A percentile compares a stretch with the other conserved stretches of the same genome.
phyloP scores from a whole-genome alignment of 2,888 invertebrate genomes.

The Melinaea marsaeus region DNA sequence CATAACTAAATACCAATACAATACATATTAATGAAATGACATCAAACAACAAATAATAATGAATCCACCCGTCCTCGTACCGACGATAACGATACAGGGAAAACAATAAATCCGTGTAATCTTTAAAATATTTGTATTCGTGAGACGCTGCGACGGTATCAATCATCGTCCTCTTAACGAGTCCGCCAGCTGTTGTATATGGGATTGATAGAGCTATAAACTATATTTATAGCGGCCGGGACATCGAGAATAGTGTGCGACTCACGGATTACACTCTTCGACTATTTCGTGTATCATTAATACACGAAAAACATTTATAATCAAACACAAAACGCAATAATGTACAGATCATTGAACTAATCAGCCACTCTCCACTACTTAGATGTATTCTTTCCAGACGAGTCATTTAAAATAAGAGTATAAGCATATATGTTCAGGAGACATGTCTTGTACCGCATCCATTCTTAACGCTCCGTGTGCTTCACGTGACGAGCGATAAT shows the following conservation, averaged over 20 bases:
- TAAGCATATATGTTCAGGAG: neutral
- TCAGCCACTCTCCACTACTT: too few species aligned
- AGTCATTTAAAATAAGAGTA: too few species aligned
- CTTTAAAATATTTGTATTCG: slow-evolving; percentile 45
- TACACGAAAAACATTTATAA: slow-evolving; percentile 3
- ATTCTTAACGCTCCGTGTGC: slow-evolving; percentile 21
- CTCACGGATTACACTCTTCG: slow-evolving; percentile 35
- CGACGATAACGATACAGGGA: slow-evolving; percentile 6
- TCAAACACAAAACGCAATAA: neutral
- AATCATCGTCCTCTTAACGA: slow-evolving; percentile 74
- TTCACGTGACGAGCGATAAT: slow-evolving; percentile 42
- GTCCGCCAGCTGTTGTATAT: slow-evolving; percentile 65
- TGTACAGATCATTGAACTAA: too few species aligned
- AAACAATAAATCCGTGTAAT: slow-evolving; percentile 33
- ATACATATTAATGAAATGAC: neutral
- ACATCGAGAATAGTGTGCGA: slow-evolving; percentile 57
- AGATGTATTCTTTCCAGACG: too few species aligned
- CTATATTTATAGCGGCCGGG: slow-evolving; percentile 68
- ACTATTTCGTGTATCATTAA: slow-evolving; percentile 3
- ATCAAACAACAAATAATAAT: slow-evolving; percentile 1
- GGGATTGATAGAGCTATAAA: slow-evolving; percentile 74
- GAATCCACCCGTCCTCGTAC: neutral
- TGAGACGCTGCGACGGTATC: slow-evolving; percentile 47
- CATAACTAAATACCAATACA: neutral
- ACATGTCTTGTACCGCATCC: slow-evolving; percentile 38